phyloP scores from a whole-genome alignment of 2,797 vertebrate species.

The Rhynchotus rufescens region DNA sequence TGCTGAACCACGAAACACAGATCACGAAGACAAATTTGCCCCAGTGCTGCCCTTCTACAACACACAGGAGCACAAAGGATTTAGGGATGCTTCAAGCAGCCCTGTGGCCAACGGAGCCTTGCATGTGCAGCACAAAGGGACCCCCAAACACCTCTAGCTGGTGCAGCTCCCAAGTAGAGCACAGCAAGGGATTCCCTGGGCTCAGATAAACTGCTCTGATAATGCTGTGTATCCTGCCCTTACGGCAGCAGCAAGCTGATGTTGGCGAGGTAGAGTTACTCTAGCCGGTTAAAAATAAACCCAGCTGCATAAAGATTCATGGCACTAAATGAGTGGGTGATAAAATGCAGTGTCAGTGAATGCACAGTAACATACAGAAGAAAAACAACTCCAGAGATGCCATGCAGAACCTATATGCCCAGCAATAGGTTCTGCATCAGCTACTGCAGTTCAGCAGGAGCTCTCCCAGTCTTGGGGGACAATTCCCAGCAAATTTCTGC shows the following conservation, averaged over 20 bases:
- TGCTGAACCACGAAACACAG: rapidly evolving
- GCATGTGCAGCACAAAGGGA: rapidly evolving
- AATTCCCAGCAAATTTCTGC: not conserved
- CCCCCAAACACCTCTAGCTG: not conserved
- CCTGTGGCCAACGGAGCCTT: not conserved
- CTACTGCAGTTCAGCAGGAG: rapidly evolving
- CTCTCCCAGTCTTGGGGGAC: rapidly evolving
- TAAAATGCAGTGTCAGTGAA: not conserved
- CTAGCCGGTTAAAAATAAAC: not conserved
- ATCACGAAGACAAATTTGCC: not conserved
- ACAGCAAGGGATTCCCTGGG: not conserved
- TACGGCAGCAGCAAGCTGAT: not conserved
- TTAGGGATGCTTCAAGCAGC: rapidly evolving
- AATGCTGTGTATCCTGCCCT: not conserved
- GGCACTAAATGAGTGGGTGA: not conserved
- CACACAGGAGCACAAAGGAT: not conserved
- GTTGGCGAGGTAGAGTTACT: not conserved
- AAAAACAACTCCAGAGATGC: not conserved
- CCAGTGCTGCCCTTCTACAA: not conserved
- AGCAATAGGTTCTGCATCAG: not conserved
- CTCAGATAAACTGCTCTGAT: not conserved
- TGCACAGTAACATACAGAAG: rapidly evolving
- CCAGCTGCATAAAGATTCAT: not conserved
- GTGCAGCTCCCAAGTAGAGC: not conserved
- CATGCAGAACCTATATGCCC: no score